phyloP scores from a whole-genome alignment of 2,888 invertebrate genomes.

The Salpingus planirostris region DNA sequence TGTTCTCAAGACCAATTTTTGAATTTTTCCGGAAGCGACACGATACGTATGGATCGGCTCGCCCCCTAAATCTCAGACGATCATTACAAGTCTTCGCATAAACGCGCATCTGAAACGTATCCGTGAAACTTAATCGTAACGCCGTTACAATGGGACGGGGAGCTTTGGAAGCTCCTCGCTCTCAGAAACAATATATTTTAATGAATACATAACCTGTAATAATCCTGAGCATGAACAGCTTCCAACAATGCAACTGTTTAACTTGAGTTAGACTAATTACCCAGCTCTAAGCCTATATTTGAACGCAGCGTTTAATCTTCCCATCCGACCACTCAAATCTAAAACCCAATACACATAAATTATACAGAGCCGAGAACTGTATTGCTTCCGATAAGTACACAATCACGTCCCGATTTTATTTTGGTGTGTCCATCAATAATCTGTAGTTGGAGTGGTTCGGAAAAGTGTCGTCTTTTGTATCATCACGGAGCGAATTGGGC shows the following conservation, averaged over 20 bases:
- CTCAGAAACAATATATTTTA: slow-evolving; percentile 2
- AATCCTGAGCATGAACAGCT: slow-evolving; percentile 5
- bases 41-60: no score
- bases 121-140: slow-evolving; percentile 1
- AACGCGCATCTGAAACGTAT: not conserved
- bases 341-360: slow-evolving; percentile 1
- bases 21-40: no score
- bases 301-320: slow-evolving; percentile 2
- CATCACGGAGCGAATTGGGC: no score
- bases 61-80: no score
- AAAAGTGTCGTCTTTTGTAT: no score
- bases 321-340: slow-evolving; percentile 4
- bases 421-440: no score
- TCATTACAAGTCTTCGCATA: not conserved
- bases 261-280: slow-evolving; percentile 9
- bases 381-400: no score
- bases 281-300: slow-evolving; percentile 3
- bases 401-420: no score
- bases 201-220: slow-evolving; percentile 8
- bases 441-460: no score
- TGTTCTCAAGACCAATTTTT: no score
- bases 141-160: not conserved
- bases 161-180: slow-evolving; percentile 1
- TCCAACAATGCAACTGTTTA: slow-evolving; percentile 7
- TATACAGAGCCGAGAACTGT: no score